These are phyloP conservation scores for Carduelis carduelis DNA, from an alignment of 2,797 vertebrate genomes.

Conservation along the genomic window DNA sequence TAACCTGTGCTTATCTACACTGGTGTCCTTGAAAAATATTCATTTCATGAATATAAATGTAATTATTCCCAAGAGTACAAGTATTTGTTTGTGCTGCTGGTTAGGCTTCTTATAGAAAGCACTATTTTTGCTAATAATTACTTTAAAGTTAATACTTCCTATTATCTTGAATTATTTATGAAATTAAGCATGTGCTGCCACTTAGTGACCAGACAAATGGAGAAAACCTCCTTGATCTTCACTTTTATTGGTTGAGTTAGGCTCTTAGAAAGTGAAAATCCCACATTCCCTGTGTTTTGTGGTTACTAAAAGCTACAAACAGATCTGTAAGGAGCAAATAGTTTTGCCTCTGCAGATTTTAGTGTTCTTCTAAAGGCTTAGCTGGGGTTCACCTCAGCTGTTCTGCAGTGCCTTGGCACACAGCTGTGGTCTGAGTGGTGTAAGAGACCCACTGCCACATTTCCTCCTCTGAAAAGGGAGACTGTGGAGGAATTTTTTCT, in stretches of 20 bases:
- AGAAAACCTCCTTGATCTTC: slow-evolving; percentile 61
- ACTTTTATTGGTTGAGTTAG: slow-evolving; percentile 51
- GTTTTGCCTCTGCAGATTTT: slow-evolving; percentile 46
- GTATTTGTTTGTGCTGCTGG: slow-evolving; percentile 4
- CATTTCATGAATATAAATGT: slow-evolving; percentile 54
- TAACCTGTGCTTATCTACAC: not conserved
- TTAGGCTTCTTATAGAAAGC: slow-evolving; percentile 37
- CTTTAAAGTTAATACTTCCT: slow-evolving; percentile 71
- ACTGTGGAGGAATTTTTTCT: not conserved
- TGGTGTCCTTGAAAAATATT: slow-evolving; percentile 43
- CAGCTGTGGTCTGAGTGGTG: not conserved
- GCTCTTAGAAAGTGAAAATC: slow-evolving; percentile 35
- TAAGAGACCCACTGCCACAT: not conserved
- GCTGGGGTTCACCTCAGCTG: slow-evolving; percentile 25
- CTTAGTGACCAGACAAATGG: slow-evolving; percentile 64
- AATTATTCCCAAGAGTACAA: slow-evolving; percentile 34
- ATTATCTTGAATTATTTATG: slow-evolving; percentile 76
- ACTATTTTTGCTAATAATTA: slow-evolving; percentile 67
- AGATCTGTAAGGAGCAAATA: slow-evolving; percentile 26
- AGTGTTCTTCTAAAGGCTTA: slow-evolving; percentile 20
- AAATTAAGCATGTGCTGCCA: slow-evolving; percentile 57
- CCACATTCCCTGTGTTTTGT: not conserved
- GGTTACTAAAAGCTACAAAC: slow-evolving; percentile 63
- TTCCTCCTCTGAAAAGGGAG: not conserved
- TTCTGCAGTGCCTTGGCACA: not conserved